Base-by-base conservation (phyloP, 2,888 invertebrate species). In the Dasypolia templi region DNA sequence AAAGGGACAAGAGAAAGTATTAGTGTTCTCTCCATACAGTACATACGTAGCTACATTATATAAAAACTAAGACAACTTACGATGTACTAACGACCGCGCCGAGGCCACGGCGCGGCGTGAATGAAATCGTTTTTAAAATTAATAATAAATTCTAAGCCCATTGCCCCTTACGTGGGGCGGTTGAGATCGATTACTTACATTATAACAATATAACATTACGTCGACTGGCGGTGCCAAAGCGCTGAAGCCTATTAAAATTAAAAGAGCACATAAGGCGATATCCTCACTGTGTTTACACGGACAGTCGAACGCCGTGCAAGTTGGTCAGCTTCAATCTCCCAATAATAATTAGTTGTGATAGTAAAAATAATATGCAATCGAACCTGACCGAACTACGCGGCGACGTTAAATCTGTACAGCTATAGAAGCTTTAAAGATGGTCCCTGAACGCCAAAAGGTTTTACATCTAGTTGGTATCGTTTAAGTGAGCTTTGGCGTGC, bases 1-100 rank as follows among this genome's bases (percentile, higher is more conserved):
- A 91, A 95, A 94, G 95, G 96, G 95, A 95, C 95, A 95, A 95
- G 95, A 96, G 95, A 95, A 95, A 95, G 93, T 95, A 94, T 94
- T 93, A 95, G 94, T 94, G 94, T 95, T 95, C 95, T 96, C 95
- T 95, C 93, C 92, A 93, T 94, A 93, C 93, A 93, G 92, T 92
- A 94, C 92, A 92, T 90, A 90, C 87, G 91, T 92, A 89, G 91
- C 87, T 83, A 86, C 81, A 88, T 91, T 92, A 92, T 91, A 91
- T 91, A 92, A 92, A 93, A 94, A 91, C 94, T 95, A 94, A 95
- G 92, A 94, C 94, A 95, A 94, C 93, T 94, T 92, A 94, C 93
- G 89, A 91, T 92, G 94, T 91, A 91, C 91, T 90, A 88, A 91
- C 91, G 92, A 81, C 86, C 86, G 87, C 83, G 89, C 88, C 89